Conservation (phyloP, 1,140 invertebrate species). For the Zaprionus gabonicus region DNA sequence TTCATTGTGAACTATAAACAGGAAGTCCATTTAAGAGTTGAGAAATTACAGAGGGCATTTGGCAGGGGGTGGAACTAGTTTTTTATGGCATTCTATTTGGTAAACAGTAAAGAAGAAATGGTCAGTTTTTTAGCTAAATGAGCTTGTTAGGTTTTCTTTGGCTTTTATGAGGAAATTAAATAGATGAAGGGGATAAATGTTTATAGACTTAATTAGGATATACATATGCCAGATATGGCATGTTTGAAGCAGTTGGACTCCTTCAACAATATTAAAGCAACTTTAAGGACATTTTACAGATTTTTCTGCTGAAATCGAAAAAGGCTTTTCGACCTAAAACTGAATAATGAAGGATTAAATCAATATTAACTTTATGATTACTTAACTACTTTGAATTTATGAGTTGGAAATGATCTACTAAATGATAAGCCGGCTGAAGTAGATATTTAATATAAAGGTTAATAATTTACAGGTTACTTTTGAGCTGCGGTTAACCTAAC, state of each 20-base stretch:
- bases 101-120: not conserved
- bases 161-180: not conserved
- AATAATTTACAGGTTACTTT: too few relatives aligned
- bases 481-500: too few relatives aligned
- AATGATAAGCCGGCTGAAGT: too few relatives aligned
- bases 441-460: too few relatives aligned
- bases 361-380: too few relatives aligned
- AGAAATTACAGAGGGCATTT: slow-evolving; percentile 2
- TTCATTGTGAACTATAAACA: not conserved
- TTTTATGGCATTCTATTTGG: not conserved
- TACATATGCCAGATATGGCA: not conserved
- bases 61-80: not conserved
- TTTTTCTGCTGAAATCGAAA: too few relatives aligned
- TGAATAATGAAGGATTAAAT: too few relatives aligned
- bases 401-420: too few relatives aligned
- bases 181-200: not conserved
- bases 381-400: too few relatives aligned
- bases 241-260: not conserved
- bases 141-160: not conserved
- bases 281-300: too few relatives aligned
- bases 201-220: too few relatives aligned
- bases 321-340: too few relatives aligned
- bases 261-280: not conserved
- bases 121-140: not conserved
- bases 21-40: slow-evolving; percentile 47